These are phyloP conservation scores for Tenthredo mesomela DNA, from an alignment of 2,888 invertebrate species.

Conservation along the genomic window DNA sequence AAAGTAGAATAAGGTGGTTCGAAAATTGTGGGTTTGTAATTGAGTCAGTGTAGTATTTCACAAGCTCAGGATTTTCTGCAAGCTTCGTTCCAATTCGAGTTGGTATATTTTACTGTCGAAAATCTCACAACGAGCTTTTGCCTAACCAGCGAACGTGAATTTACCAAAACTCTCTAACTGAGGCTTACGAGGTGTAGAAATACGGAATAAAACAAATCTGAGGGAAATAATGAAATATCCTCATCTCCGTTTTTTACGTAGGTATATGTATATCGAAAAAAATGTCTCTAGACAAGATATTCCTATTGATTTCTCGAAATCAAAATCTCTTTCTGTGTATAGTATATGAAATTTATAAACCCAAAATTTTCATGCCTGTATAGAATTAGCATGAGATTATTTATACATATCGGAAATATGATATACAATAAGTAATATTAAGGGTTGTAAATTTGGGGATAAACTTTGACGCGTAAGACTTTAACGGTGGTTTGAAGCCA, in stretches of 20 bases:
- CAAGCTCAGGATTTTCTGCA: not conserved
- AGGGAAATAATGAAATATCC: not conserved
- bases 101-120: not conserved
- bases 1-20: not conserved
- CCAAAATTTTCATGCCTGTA: not conserved
- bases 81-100: not conserved
- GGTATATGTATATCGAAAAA: no score
- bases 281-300: no score
- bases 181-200: not conserved
- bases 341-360: not conserved
- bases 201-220: not conserved
- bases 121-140: slow-evolving; percentile 8
- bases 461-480: slow-evolving; percentile 27
- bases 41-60: not conserved
- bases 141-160: not conserved
- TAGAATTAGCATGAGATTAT: not conserved
- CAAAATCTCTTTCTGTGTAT: not conserved
- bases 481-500: slow-evolving; percentile 25
- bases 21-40: not conserved
- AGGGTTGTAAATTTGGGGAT: not conserved
- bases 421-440: not conserved
- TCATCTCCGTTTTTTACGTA: not conserved
- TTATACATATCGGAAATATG: not conserved
- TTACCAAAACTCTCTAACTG: not conserved
- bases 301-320: not conserved